Evolutionary conservation across 2,888 invertebrate species (phyloP).

Genomic region (Graphium colonna): DNA sequence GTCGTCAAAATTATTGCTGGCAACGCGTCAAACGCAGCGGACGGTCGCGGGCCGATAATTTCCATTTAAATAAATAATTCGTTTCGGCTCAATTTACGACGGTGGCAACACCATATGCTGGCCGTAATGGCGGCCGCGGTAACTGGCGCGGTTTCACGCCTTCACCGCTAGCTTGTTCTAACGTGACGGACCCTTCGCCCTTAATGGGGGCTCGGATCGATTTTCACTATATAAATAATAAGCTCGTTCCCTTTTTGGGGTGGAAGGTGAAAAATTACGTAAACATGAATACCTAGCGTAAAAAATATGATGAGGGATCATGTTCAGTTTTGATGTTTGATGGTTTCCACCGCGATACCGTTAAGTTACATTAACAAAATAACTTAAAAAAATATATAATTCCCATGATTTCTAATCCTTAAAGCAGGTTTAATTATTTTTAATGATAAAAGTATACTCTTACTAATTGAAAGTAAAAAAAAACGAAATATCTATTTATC

Average conservation of each 20-base stretch:
- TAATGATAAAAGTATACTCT: not conserved
- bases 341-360: no score
- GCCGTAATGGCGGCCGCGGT: conserved; percentile 59
- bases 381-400: not conserved
- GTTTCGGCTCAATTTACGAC: conserved; percentile 63
- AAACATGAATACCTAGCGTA: not conserved
- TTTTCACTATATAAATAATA: conserved; percentile 1
- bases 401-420: not conserved
- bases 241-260: not conserved
- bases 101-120: conserved; percentile 61
- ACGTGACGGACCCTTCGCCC: not conserved
- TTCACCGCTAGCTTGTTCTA: conserved; percentile 41
- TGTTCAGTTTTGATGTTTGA: not conserved
- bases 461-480: not conserved
- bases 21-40: conserved; percentile 52
- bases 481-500: not conserved
- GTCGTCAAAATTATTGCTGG: conserved; percentile 55
- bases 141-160: conserved; percentile 75
- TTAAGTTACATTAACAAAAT: not conserved
- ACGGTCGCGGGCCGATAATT: conserved; percentile 58
- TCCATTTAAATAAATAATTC: conserved; percentile 78
- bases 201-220: not conserved
- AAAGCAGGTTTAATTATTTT: not conserved
- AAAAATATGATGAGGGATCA: not conserved
- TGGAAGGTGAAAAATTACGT: not conserved